These are phyloP conservation scores for Drosophila demipolita DNA, from an alignment of 2,888 invertebrate species.

Conservation along the genomic window DNA sequence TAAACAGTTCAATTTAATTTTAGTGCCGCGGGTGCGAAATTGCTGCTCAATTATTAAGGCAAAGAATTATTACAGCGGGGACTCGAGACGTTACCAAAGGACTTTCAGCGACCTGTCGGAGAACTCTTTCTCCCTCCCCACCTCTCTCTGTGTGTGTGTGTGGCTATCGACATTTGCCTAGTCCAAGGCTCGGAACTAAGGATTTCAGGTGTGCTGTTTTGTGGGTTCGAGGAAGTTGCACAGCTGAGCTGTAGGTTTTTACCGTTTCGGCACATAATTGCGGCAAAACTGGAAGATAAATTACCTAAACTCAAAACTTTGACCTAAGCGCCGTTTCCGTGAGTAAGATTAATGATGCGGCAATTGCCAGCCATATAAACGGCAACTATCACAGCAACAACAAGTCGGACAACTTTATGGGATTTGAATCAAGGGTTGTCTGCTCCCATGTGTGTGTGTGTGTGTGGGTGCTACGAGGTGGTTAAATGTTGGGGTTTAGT, in stretches of 20 bases:
- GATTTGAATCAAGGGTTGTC: constrained; percentile 64
- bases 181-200: not conserved
- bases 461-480: not conserved
- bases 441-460: not conserved
- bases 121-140: not conserved
- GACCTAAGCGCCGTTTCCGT: constrained; percentile 81
- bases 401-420: constrained; percentile 70
- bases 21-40: constrained; percentile 80
- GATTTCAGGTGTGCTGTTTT: constrained; percentile 15
- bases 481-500: constrained; percentile 16
- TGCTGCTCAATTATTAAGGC: constrained; percentile 76
- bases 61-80: constrained; percentile 70
- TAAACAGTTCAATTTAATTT: constrained; percentile 81
- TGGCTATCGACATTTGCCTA: constrained; percentile 34
- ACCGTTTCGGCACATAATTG: constrained; percentile 72
- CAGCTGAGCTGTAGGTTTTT: constrained; percentile 44
- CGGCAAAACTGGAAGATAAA: constrained; percentile 77
- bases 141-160: not conserved
- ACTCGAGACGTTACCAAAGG: constrained; percentile 14
- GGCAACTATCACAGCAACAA: constrained; percentile 64
- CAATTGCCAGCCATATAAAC: constrained; percentile 72
- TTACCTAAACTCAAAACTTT: constrained; percentile 81
- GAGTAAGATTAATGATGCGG: constrained; percentile 78
- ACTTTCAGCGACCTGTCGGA: constrained; percentile 6
- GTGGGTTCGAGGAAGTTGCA: constrained; percentile 4